Base-by-base conservation (phyloP, 2,797 vertebrate species). In the Diplodus puntazzo region DNA sequence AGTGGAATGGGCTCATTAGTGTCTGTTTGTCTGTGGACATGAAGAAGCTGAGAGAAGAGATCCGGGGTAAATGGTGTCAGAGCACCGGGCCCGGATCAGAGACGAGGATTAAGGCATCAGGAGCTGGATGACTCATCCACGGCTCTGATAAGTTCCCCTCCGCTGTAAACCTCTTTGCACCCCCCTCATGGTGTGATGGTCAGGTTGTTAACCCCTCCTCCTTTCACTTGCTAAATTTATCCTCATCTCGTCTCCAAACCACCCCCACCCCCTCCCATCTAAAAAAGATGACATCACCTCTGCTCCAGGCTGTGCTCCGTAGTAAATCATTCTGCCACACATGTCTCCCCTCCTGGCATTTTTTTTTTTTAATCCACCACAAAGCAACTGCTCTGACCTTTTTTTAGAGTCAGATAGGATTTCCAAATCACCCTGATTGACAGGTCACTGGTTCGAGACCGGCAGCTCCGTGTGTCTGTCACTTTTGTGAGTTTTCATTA, bases 231-330 rank as follows among this genome's bases (percentile, higher is more conserved):
- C 91, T 89, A 91, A 87, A 89, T 89, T 72, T 89, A 87, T 84
- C 81, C 75, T 77, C 23, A 16, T 79, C 72, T 69, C 53, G 42
- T 70, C 75, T 75, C 70, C 25, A 53, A 64, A 30, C 59, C 71
- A 8, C 45, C 70, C 54, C 43, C 16, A 53, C 34, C 12, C 4
- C 73, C 59, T 63, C 14, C 69, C 48, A 16, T 12, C 80, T 63
- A 68, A 77, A 80, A 73, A 73, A 27, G 86, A 94, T 95, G 93
- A 95, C 92, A 90, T 95, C 94, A 95, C 92, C 88, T 63, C 84
- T 87, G 85, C 65, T 68, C 79, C 34, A 17, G 79, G 72, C 79
- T 69, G 76, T 69, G 78, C 85, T 87, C 66, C 80, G 52, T 7
- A 65, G 58, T 88, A 81, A 89, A 90, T 89, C 88, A 88, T 75